Percentiles rank a stretch among this genome's conserved stretches.
Conservation (phyloP, 2,113 vertebrate genomes). For the Brachyhypopomus gauderio region DNA sequence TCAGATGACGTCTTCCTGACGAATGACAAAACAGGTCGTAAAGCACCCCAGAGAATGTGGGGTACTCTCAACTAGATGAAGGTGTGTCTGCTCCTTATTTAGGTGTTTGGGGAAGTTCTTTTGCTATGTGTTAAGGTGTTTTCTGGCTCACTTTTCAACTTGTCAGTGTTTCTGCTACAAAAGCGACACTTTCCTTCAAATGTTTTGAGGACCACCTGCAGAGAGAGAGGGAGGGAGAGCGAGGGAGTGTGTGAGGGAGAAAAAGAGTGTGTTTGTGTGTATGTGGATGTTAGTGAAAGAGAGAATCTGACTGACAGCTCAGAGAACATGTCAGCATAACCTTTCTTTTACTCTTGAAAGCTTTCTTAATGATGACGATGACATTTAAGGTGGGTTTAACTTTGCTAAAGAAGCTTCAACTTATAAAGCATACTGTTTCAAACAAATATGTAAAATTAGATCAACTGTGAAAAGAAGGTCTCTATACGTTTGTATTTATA, state of each 20-base stretch:
- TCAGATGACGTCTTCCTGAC: not conserved
- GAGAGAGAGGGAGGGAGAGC: not conserved
- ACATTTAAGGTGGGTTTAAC: conserved; percentile 44
- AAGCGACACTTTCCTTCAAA: conserved; percentile 58
- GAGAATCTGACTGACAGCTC: conserved; percentile 61
- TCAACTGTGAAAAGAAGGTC: not conserved
- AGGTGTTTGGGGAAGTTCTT: not conserved
- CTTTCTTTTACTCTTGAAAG: conserved; percentile 58
- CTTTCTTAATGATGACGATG: conserved; percentile 45
- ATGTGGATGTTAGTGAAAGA: not conserved
- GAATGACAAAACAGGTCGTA: not conserved
- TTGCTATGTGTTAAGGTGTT: conserved; percentile 10
- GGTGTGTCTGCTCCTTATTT: conserved; percentile 20
- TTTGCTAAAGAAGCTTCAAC: conserved; percentile 18
- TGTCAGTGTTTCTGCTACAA: conserved; percentile 62
- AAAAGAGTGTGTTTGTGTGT: conserved; percentile 4
- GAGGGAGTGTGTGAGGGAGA: conserved; percentile 25
- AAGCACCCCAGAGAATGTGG: not conserved
- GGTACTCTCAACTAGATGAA: not conserved
- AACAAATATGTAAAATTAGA: conserved; percentile 37
- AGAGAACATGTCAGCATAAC: conserved; percentile 55
- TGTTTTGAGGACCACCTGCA: conserved; percentile 61
- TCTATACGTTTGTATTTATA: not conserved
- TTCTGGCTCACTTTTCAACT: conserved; percentile 57
- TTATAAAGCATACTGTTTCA: not conserved